Evolutionary conservation across 2,113 vertebrate genomes (phyloP).

Genomic region (Aepyceros melampus): DNA sequence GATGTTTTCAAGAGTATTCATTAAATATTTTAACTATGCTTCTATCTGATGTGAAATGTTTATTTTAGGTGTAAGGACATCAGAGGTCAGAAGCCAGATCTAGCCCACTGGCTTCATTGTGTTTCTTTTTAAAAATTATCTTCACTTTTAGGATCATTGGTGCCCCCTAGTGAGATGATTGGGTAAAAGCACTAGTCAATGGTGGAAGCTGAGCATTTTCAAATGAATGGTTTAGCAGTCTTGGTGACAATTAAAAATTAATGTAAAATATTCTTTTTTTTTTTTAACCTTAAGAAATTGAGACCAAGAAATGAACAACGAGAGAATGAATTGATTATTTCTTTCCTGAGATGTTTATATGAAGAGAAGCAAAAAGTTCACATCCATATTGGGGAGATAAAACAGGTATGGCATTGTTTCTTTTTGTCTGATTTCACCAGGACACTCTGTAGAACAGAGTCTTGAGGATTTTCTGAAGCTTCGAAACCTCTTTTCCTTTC

Average conservation of each 20-base stretch:
- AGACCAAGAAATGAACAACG: conserved; percentile 92
- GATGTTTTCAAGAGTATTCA: background rate
- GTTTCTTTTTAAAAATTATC: background rate
- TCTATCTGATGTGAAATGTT: conserved; percentile 15
- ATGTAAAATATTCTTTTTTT: conserved; percentile 26
- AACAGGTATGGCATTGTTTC: conserved; percentile 81
- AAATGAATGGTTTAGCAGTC: background rate
- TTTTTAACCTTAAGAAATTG: conserved; percentile 83
- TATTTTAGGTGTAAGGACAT: background rate
- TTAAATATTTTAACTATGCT: conserved; percentile 13
- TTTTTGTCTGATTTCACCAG: background rate
- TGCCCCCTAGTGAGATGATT: conserved; percentile 57
- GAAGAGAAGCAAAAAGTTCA: conserved; percentile 93
- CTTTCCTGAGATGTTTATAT: conserved; percentile 88
- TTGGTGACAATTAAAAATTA: conserved; percentile 29
- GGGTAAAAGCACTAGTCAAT: background rate
- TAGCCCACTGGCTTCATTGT: background rate
- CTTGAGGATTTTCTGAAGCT: background rate
- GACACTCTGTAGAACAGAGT: rapidly evolving
- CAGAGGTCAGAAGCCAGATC: background rate
- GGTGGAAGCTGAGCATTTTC: background rate
- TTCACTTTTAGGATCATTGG: background rate
- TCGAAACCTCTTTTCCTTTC: background rate
- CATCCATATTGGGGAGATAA: conserved; percentile 84
- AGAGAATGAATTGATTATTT: conserved; percentile 93